Base-by-base conservation (phyloP, 2,888 invertebrate genomes). In the Azorinus chamasolen region DNA sequence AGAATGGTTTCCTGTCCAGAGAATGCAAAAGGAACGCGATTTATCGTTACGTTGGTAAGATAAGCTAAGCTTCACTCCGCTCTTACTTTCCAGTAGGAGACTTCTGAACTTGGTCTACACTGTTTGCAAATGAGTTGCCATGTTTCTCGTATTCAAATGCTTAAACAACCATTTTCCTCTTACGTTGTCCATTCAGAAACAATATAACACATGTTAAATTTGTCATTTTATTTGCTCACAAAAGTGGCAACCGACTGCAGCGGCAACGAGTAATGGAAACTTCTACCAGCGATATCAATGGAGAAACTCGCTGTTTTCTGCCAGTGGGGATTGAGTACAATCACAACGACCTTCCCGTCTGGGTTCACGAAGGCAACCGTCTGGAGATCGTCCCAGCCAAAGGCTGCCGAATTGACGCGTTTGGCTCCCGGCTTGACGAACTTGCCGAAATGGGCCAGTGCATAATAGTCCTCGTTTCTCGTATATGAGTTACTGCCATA, bases 391-490 rank as follows among this genome's bases (percentile, higher is more conserved):
- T 72, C 68, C 69, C 69, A 69, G 22, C 61, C 53, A n/a, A 58
- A 45, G 18, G 16, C 37, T 8, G 68, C 55, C 0, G 77, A 73
- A 16, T 68, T 63, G 25, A 78, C 55, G 20, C 77, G 51, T n/a
- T 72, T 54, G 18, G 77, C 72, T 12, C 62, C 63, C 10, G 68
- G 58, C 43, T 64, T 63, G 8, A 73, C 72, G n/a, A 78, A 63
- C 45, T 72, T 78, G 27, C 72, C 45, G 43, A 78, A 39, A 12
- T 78, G 77, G 27, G 68, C 77, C 12, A 78, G 66, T 20, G 61
- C 37, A 54, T 78, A 78, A 45, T 69, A 78, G 25, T 78, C 77
- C 2, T 68, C 61, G 24, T 78, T 63, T 32, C 59, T 73, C 6
- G 41, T 27, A 41, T 54, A 64, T 10, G 39, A 20, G 12, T 58